Base-by-base conservation (phyloP, 2,888 invertebrate species). In the Lacanobia oleracea region DNA sequence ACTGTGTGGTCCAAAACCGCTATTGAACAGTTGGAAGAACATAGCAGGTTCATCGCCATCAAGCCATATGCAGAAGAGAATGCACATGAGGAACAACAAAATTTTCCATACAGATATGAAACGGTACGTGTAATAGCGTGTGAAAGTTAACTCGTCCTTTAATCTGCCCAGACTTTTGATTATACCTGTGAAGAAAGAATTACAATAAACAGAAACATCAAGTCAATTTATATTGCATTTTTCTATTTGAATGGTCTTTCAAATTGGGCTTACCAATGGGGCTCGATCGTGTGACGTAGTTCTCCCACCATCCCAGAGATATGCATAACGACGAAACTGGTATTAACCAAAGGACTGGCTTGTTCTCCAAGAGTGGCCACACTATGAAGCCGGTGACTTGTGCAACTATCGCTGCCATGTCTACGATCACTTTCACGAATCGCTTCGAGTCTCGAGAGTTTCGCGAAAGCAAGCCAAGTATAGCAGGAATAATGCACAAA, bases 231-330 rank as follows among this genome's bases (percentile, higher is more conserved):
- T 1, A 10, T n/a, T 50, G 1, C 5, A 45, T 50, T 65, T 51
- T 1, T 12, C 10, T 43, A n/a, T 40, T 54, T 68, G 14, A 12
- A n/a, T 37, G 51, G 23, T 33, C 51, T 69, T 14, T 9, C 23
- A 67, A 33, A 6, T n/a, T 54, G 33, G 68, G 60, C 92, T 93
- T 91, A 97, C 97, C 97, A 79, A 99, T 97, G 0, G 98, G 98
- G 71, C 99, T 99, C 87, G 98, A 97, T 72, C 97, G 97, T 72
- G 98, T 98, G 1, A 99, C 98, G 91, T 98, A 99, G 93, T 99
- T 99, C 93, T 99, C 99, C 99, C 99, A 99, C 99, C 99, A 99
- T 37, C 98, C 98, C 53, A 98, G 97, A 0, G 99, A 99, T 80
- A 99, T 98, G 87, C 99, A 97, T 68, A 99, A 93, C 51, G 99